These are phyloP conservation scores for Sparidentex hasta DNA, from an alignment of 2,797 vertebrate species.

Conservation along the genomic window DNA sequence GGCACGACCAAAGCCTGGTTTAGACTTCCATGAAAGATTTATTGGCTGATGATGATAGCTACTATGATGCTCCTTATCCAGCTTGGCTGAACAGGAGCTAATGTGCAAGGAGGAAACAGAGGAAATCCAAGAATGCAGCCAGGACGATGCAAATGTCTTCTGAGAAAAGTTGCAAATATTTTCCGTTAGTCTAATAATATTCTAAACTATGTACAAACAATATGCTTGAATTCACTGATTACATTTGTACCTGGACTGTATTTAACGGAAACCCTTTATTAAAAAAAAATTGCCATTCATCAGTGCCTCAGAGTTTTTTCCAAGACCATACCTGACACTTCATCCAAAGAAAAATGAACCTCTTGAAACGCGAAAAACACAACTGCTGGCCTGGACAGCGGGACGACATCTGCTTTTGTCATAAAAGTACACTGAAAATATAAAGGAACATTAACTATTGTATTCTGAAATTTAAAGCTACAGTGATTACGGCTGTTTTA, in stretches of 20 bases:
- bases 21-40: constrained; percentile 18
- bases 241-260: too few relatives aligned
- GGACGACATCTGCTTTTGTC: neutral
- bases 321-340: neutral
- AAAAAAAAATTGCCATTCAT: neutral
- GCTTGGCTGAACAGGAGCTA: constrained; percentile 12
- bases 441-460: neutral
- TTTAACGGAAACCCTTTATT: neutral
- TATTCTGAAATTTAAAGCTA: neutral
- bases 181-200: neutral
- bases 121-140: constrained; percentile 1
- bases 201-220: neutral
- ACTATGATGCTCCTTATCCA: constrained; percentile 11
- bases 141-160: neutral
- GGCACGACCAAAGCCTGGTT: constrained; percentile 2
- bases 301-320: neutral
- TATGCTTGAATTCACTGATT: neutral
- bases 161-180: neutral
- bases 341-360: neutral
- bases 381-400: neutral
- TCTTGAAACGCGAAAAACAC: neutral
- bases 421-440: neutral
- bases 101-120: constrained; percentile 4
- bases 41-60: constrained; percentile 25
- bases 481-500: neutral